Evolutionary conservation across 2,888 invertebrate species (phyloP).

Genomic region (Cinara cedri): DNA sequence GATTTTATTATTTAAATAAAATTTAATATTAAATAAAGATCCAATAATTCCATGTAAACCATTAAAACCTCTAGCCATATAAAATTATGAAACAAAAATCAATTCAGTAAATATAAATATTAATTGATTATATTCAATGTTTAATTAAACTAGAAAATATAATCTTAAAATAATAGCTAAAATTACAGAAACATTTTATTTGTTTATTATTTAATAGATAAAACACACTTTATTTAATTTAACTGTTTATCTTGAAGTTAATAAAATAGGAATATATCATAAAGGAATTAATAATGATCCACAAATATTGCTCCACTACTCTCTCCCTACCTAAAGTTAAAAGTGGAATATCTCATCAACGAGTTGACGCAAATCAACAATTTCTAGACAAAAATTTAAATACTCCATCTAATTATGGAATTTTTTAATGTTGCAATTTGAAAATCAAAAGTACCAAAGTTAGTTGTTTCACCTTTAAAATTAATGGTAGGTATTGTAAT

Average conservation of each 20-base stretch:
- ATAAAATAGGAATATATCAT: constrained; percentile 6
- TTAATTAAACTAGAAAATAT: background rate
- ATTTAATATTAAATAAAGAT: background rate
- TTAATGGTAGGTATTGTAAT: too few relatives aligned
- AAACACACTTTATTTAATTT: background rate
- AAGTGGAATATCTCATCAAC: too few relatives aligned
- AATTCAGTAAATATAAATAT: constrained; percentile 27
- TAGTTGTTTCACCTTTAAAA: too few relatives aligned
- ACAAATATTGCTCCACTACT: too few relatives aligned
- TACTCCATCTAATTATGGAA: too few relatives aligned
- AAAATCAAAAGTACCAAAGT: too few relatives aligned
- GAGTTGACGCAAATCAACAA: too few relatives aligned
- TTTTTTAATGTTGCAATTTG: too few relatives aligned
- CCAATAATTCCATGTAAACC: constrained; percentile 16
- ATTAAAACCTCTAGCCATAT: constrained; percentile 1
- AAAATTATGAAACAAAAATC: background rate
- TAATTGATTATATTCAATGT: constrained; percentile 8
- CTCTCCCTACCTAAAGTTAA: too few relatives aligned
- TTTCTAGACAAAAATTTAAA: too few relatives aligned
- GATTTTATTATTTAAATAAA: constrained; percentile 14
- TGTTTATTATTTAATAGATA: background rate
- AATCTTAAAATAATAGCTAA: constrained; percentile 7
- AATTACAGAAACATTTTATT: too few relatives aligned
- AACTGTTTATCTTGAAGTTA: background rate
- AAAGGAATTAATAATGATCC: background rate